Conservation (phyloP, 1,140 invertebrate species). For the Zaprionus camerounensis region DNA sequence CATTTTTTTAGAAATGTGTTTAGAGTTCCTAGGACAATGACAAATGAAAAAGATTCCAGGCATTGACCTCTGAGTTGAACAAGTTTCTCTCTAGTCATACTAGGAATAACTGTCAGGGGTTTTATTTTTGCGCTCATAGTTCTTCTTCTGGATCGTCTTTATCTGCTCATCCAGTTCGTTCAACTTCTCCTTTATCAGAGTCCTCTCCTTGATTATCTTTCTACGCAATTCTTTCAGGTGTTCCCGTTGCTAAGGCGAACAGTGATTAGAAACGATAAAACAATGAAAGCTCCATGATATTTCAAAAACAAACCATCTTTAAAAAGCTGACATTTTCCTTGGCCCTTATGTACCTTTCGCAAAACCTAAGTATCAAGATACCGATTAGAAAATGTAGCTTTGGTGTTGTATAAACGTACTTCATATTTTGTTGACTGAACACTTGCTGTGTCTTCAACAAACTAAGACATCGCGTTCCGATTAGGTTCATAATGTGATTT, state of each 20-base stretch:
- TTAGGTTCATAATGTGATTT: not conserved
- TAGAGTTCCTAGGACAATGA: not conserved
- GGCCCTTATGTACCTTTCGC: constrained; percentile 12
- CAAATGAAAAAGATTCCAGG: not conserved
- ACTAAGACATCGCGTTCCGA: not conserved
- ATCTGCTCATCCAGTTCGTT: constrained; percentile 51
- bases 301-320: constrained; percentile 41
- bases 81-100: not conserved
- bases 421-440: constrained; percentile 16
- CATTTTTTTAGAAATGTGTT: no score
- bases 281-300: not conserved
- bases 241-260: constrained; percentile 54
- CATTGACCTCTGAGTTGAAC: not conserved
- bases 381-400: not conserved
- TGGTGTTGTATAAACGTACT: constrained; percentile 11
- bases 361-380: constrained; percentile 10
- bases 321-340: constrained; percentile 53
- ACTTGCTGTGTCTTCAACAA: constrained; percentile 16
- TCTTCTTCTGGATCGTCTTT: constrained; percentile 28
- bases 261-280: not conserved
- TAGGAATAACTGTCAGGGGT: not conserved
- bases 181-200: constrained; percentile 37
- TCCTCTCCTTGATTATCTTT: constrained; percentile 50
- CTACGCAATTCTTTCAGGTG: constrained; percentile 48
- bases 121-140: constrained; percentile 14